Evolutionary conservation across 1,140 invertebrate genomes (phyloP).

Genomic region (Papilio glaucus): DNA sequence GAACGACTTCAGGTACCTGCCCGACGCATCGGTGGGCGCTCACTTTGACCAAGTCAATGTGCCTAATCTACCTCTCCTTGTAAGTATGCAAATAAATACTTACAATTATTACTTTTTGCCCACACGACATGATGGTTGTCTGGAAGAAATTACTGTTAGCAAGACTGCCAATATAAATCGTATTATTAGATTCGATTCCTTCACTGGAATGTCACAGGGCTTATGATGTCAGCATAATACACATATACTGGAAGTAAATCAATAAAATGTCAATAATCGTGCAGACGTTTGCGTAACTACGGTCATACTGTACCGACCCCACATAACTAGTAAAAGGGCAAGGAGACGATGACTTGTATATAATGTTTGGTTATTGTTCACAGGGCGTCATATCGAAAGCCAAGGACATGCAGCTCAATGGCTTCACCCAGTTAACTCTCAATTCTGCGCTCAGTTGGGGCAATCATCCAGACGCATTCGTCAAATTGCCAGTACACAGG

Average conservation of each 20-base stretch:
- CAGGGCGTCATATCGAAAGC: slow-evolving; percentile 66
- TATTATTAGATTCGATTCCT: no score
- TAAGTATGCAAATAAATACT: slow-evolving; percentile 49
- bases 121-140: no score
- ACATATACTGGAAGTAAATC: no score
- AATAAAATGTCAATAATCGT: no score
- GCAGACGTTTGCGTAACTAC: no score
- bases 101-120: background rate
- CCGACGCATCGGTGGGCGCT: slow-evolving; percentile 54
- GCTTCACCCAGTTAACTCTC: slow-evolving; percentile 47
- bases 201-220: no score
- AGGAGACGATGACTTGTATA: no score
- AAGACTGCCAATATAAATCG: no score
- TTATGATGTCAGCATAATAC: background rate
- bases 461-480: slow-evolving; percentile 65
- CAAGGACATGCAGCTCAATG: slow-evolving; percentile 45
- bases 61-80: slow-evolving; percentile 68
- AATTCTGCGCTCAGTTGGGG: slow-evolving; percentile 47
- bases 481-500: slow-evolving; percentile 65
- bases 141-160: no score
- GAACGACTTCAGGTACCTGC: slow-evolving; percentile 64
- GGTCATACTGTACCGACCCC: no score
- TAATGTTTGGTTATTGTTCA: slow-evolving; percentile 31
- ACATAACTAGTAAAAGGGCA: no score
- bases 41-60: slow-evolving; percentile 68